These are phyloP conservation scores for Ditylenchus weischeri DNA, from an alignment of 2,888 invertebrate genomes.

Conservation along the genomic window DNA sequence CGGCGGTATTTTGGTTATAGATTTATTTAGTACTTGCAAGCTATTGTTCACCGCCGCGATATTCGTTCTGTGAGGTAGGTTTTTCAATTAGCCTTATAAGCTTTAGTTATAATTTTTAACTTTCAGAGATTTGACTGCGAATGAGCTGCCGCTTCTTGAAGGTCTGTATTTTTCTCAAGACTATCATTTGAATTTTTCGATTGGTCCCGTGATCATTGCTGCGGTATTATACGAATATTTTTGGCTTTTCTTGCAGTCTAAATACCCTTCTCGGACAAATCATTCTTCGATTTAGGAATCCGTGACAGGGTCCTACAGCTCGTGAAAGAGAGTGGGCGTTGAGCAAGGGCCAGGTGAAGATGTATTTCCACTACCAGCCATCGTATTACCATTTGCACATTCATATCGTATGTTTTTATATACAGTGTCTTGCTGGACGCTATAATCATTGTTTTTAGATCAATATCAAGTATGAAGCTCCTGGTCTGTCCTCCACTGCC, in stretches of 20 bases:
- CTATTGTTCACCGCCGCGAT: conserved; percentile 72
- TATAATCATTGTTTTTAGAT: conserved; percentile 11
- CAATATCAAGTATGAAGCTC: conserved; percentile 37
- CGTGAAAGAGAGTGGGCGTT: conserved; percentile 75
- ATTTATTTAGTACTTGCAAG: conserved; percentile 70
- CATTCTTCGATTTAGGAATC: conserved; percentile 64
- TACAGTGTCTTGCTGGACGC: neutral
- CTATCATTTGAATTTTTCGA: neutral
- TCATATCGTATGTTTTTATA: conserved; percentile 22
- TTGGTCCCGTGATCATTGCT: neutral
- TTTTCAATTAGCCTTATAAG: neutral
- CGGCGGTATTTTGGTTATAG: too few relatives aligned
- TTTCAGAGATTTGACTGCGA: conserved; percentile 69
- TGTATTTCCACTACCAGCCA: conserved; percentile 44
- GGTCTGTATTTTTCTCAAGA: conserved; percentile 56
- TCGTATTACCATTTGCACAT: conserved; percentile 41
- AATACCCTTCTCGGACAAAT: neutral
- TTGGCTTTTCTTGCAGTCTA: neutral
- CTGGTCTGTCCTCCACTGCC: conserved; percentile 33
- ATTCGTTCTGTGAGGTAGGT: conserved; percentile 74
- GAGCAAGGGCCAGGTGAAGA: conserved; percentile 65
- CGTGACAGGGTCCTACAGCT: conserved; percentile 73
- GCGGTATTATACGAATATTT: neutral
- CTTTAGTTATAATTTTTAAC: neutral
- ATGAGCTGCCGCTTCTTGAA: conserved; percentile 77